Conservation (phyloP, 1,140 invertebrate species). For the Ips nitidus region DNA sequence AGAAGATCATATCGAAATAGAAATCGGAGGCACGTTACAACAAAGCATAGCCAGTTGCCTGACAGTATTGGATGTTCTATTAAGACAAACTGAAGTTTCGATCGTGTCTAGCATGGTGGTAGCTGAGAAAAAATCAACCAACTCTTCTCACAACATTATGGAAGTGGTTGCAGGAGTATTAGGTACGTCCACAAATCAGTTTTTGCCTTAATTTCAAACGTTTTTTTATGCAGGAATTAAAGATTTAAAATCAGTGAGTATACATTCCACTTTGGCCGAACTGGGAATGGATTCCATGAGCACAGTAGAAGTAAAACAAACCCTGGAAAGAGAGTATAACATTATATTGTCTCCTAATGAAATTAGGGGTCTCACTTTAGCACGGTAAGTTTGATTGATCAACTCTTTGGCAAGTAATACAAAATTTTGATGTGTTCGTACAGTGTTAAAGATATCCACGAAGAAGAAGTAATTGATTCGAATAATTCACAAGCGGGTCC, state of each 20-base stretch:
- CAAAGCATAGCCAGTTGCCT: constrained; percentile 83
- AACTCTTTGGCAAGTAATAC: not conserved
- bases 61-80: constrained; percentile 65
- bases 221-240: constrained; percentile 15
- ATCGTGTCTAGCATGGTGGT: constrained; percentile 80
- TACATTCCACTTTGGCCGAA: constrained; percentile 73
- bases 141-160: constrained; percentile 61
- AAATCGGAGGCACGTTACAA: constrained; percentile 81
- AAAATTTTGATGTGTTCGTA: not conserved
- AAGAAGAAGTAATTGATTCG: no score
- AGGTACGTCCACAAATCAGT: constrained; percentile 39
- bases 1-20: constrained; percentile 74
- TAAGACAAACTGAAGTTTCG: constrained; percentile 62
- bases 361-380: constrained; percentile 55
- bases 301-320: constrained; percentile 78
- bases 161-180: constrained; percentile 67
- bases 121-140: constrained; percentile 66
- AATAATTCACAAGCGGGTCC: not conserved
- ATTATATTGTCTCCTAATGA: constrained; percentile 62
- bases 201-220: not conserved
- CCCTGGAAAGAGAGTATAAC: constrained; percentile 65
- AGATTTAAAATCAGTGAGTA: constrained; percentile 54
- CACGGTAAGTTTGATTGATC: not conserved
- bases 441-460: not conserved
- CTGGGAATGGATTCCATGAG: constrained; percentile 87